Evolutionary conservation across 2,888 invertebrate genomes (phyloP), one percentile per base, ranked within the genome.

Genomic region (Alentia gelatinosa): DNA sequence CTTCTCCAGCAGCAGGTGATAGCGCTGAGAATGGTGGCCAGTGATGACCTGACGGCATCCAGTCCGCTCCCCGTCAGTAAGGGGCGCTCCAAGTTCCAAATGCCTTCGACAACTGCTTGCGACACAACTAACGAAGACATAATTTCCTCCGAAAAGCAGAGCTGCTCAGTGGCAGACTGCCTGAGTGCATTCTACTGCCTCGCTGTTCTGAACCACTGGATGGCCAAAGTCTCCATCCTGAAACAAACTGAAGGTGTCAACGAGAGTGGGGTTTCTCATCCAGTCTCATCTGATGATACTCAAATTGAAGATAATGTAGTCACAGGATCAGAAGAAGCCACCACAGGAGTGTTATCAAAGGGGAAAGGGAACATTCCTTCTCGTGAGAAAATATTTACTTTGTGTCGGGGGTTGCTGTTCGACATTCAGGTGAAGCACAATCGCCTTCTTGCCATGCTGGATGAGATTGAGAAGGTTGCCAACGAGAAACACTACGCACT

Each of bases 401-500:
- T 86, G 35, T 86, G 86, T 42, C 86, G 89, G 75, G 19, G 92
- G 92, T 68, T 92, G 91, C 63, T 93, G 93, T 56, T 93, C 93
- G 42, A 94, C 93, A 0, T 94, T 93, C 86, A 94, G 93, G 90
- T 95, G 94, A 40, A 94, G 79, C 0, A 94, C 91, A 0, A 93
- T 93, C 75, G 86, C 1, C 47, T 86, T 26, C 15, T 86, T 3
- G 86, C 86, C 42, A n/a, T 86, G 12, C 30, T 86, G 33, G 42
- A 42, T 9, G 47, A 47, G 30, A n/a, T 86, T 9, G 86, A 86
- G 86, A 42, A 47, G 33, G 86, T 86, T 5, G 86, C 86, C 12
- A 26, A 42, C 5, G 86, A 86, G 33, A 42, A 86, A 47, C 79
- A 86, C 23, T 86, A 33, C 30, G 47, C 42, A 1, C 33, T 79